Percentiles rank a stretch among this genome's conserved stretches.
Evolutionary conservation across 2,888 invertebrate species (phyloP).

Genomic region (Nebria salina): DNA sequence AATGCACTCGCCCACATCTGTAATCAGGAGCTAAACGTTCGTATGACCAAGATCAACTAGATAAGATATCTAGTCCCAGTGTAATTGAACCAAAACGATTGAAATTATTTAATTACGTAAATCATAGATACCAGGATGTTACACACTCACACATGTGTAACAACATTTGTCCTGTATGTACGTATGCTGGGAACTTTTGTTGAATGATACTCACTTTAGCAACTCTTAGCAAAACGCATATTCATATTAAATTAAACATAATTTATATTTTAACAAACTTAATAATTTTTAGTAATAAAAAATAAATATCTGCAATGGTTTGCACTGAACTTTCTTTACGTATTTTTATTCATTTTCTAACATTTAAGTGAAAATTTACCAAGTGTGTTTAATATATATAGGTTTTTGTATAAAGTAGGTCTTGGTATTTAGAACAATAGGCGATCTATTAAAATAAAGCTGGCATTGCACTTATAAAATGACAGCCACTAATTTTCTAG

Average conservation of each 20-base stretch:
- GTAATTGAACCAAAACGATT: conserved; percentile 39
- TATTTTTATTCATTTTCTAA: too few relatives aligned
- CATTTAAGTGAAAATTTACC: too few relatives aligned
- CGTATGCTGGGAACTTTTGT: neutral
- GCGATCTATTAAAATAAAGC: conserved; percentile 17
- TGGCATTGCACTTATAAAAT: neutral
- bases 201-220: neutral
- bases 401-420: conserved; percentile 4
- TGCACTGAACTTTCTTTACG: too few relatives aligned
- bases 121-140: conserved; percentile 3
- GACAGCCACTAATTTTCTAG: conserved; percentile 47
- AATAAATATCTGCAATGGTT: too few relatives aligned
- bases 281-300: too few relatives aligned
- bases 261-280: too few relatives aligned
- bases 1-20: conserved; percentile 64
- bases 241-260: neutral
- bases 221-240: too few relatives aligned
- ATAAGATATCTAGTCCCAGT: conserved; percentile 26
- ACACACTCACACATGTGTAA: neutral
- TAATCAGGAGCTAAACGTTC: conserved; percentile 56
- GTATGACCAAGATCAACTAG: conserved; percentile 44
- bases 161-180: neutral
- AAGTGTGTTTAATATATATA: too few relatives aligned
- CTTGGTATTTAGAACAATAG: conserved; percentile 44
- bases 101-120: conserved; percentile 36